These are phyloP conservation scores for Stenichneumon culpator DNA, from an alignment of 2,888 invertebrate species.

Conservation along the genomic window DNA sequence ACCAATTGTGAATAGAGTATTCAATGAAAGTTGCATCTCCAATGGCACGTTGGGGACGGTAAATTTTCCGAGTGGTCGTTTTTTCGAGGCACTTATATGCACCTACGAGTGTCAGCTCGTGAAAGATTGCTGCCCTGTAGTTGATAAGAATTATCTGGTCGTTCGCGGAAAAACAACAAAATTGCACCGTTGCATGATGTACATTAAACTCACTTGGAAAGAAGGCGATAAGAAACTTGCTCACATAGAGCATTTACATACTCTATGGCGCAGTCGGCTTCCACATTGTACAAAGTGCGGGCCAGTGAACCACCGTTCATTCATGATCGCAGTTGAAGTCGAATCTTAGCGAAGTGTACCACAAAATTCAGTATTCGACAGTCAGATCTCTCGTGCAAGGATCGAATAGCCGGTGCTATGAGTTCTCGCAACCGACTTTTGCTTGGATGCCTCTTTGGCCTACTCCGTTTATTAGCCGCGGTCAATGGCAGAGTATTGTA, in stretches of 20 bases:
- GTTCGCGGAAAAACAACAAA: background rate
- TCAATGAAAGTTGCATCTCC: background rate
- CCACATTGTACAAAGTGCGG: background rate
- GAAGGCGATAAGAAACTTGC: background rate
- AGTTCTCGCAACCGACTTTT: background rate
- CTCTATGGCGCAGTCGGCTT: background rate
- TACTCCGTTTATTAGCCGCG: background rate
- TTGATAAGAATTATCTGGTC: background rate
- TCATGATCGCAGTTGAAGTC: background rate
- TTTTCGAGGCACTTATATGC: background rate
- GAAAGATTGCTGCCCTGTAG: background rate
- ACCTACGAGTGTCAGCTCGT: too few species aligned
- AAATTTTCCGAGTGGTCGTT: background rate
- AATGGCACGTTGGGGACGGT: background rate
- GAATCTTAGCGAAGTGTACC: background rate
- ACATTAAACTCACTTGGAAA: too few species aligned
- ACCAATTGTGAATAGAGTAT: conserved; percentile 80
- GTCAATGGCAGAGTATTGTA: background rate
- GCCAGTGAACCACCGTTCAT: background rate
- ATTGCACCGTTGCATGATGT: background rate
- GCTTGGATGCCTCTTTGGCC: background rate
- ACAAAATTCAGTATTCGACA: background rate
- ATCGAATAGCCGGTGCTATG: background rate
- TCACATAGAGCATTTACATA: background rate
- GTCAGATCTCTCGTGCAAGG: background rate